Evolutionary conservation across 2,888 invertebrate genomes (phyloP), one percentile per base, ranked within the genome.

Genomic region (Trachelus iudaicus): DNA sequence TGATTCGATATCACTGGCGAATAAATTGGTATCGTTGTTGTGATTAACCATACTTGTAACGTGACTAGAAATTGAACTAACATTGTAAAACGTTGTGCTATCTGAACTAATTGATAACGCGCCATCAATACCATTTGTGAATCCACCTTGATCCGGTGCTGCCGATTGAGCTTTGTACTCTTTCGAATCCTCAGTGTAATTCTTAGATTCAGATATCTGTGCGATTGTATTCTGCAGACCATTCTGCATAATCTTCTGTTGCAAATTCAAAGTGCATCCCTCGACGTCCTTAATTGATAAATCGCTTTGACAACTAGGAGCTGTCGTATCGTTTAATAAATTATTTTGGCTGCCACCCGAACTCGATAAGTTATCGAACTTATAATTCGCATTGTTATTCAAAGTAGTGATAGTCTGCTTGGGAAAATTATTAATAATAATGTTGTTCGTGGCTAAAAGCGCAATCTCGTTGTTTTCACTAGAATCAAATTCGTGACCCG

Each of bases 231-330:
- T 87, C 31, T 88, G 87, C 15, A 90, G 80, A 11, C 86, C 87
- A 33, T 89, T 85, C 35, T 87, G 88, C 82, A 90, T 85, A 75
- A 90, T 89, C 79, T 89, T 88, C 76, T 90, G 88, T 35, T 87
- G 86, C 31, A 87, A 79, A 81, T 86, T 87, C 23, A 87, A 76
- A 11, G 79, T 76, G 13, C 76, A 77, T 69, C 79, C 73, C 69
- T 79, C 69, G 31, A 56, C 40, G 30, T 69, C 35, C 76, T 76
- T 73, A 30, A 30, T 30, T 30, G 56, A 23, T 69, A 23, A 31
- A 75, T 40, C 40, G 75, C 73, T 34, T 1, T 69, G 69, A 69
- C 13, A 30, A 12, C 4, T 31, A 12, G 69, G 69, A 12, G 11
- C 69, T 3, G 33, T 33, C 12, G 69, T 4, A n/a, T 69, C 15